phyloP scores from a whole-genome alignment of 1,140 invertebrate genomes.

The Psilanteris sp. region DNA sequence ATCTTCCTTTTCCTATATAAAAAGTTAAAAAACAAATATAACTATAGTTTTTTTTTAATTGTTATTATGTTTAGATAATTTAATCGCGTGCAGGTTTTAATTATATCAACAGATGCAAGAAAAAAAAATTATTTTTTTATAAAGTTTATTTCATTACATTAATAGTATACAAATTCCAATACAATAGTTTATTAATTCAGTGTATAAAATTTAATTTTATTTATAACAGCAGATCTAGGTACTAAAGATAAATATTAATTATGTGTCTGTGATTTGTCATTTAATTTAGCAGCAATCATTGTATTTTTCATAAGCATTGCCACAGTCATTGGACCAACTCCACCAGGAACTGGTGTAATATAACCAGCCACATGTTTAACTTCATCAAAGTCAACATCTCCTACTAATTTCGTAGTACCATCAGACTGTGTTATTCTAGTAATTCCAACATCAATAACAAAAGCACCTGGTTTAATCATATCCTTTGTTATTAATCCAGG shows the following conservation, averaged over 20 bases:
- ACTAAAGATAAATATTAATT: slow-evolving; percentile 4
- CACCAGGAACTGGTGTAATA: slow-evolving; percentile 92
- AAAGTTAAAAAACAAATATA: too few species aligned
- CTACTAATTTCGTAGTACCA: slow-evolving; percentile 88
- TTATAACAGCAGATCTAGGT: too few species aligned
- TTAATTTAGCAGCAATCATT: slow-evolving; percentile 83
- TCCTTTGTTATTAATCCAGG: slow-evolving; percentile 89
- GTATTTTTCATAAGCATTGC: slow-evolving; percentile 94
- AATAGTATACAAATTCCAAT: too few species aligned
- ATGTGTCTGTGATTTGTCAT: slow-evolving; percentile 12
- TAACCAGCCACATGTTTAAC: slow-evolving; percentile 88
- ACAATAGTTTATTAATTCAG: too few species aligned
- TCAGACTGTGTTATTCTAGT: slow-evolving; percentile 84
- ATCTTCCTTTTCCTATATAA: too few species aligned
- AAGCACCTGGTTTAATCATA: slow-evolving; percentile 94
- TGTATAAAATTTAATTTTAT: too few species aligned
- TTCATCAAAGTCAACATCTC: slow-evolving; percentile 92
- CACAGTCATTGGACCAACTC: slow-evolving; percentile 94
- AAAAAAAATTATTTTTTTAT: too few species aligned
- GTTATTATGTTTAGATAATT: too few species aligned
- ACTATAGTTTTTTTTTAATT: too few species aligned
- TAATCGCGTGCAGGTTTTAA: too few species aligned
- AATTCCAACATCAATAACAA: slow-evolving; percentile 93
- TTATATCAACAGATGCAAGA: too few species aligned
- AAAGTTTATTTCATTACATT: too few species aligned